These are phyloP conservation scores for Nysson spinosus DNA, from an alignment of 2,888 invertebrate genomes.

Conservation along the genomic window DNA sequence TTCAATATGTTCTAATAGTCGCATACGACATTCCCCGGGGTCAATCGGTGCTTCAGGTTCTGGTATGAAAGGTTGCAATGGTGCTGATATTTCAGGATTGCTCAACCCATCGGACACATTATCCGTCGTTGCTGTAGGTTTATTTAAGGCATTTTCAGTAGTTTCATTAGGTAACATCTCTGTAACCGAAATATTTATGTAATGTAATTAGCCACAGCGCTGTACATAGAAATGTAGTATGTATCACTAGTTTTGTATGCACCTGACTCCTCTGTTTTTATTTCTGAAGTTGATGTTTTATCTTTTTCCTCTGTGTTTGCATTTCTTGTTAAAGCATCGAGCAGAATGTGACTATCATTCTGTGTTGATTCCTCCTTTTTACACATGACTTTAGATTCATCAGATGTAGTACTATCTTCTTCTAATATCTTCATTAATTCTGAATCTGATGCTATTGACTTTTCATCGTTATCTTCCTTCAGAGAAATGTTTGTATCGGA, in stretches of 20 bases:
- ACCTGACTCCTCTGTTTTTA: conserved; percentile 54
- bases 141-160: conserved; percentile 20
- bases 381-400: conserved; percentile 62
- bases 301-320: conserved; percentile 39
- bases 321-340: conserved; percentile 65
- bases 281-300: conserved; percentile 30
- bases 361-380: conserved; percentile 58
- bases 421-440: conserved; percentile 76
- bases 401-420: conserved; percentile 69
- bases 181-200: conserved; percentile 1
- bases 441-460: conserved; percentile 73
- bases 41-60: conserved; percentile 91
- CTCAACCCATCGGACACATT: conserved; percentile 32
- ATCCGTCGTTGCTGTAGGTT: conserved; percentile 10
- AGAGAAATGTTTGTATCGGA: conserved; percentile 62
- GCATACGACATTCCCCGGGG: conserved; percentile 86
- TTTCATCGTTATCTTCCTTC: conserved; percentile 72
- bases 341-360: conserved; percentile 62
- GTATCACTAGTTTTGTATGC: not conserved
- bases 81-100: conserved; percentile 42
- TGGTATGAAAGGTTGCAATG: conserved; percentile 79
- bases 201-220: not conserved
- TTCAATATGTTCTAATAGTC: conserved; percentile 87
- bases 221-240: not conserved
- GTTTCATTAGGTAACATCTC: conserved; percentile 24